Evolutionary conservation across 2,888 invertebrate genomes (phyloP).

Genomic region (Copidosoma aretas): DNA sequence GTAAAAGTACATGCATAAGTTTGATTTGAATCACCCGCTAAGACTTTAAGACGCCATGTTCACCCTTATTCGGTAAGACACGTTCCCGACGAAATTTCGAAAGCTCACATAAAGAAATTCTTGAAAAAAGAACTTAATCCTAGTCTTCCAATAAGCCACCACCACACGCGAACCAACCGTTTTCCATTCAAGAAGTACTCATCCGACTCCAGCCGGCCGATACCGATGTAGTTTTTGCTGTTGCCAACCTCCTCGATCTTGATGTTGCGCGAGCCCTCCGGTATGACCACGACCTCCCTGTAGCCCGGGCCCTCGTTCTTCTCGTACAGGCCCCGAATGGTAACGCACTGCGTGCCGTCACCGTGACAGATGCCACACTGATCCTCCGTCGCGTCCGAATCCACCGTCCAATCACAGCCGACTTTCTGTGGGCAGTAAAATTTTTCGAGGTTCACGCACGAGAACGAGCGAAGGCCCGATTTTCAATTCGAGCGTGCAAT

Average conservation of each 20-base stretch:
- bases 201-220: slow-evolving; percentile 63
- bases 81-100: too few relatives aligned
- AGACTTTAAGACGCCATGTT: too few relatives aligned
- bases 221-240: slow-evolving; percentile 64
- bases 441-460: not conserved
- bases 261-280: slow-evolving; percentile 69
- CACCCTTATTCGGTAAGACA: too few relatives aligned
- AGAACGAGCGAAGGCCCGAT: not conserved
- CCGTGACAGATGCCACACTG: slow-evolving; percentile 74
- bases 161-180: slow-evolving; percentile 67
- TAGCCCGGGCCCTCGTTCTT: slow-evolving; percentile 65
- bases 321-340: slow-evolving; percentile 66
- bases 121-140: too few relatives aligned
- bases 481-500: too few relatives aligned
- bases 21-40: too few relatives aligned
- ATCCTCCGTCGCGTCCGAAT: slow-evolving; percentile 72
- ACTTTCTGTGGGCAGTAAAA: slow-evolving; percentile 64
- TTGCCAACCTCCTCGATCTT: slow-evolving; percentile 66
- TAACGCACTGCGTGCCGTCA: slow-evolving; percentile 71
- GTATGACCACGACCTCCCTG: slow-evolving; percentile 68
- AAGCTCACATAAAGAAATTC: too few relatives aligned
- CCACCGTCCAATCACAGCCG: slow-evolving; percentile 72
- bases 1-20: too few relatives aligned
- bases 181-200: slow-evolving; percentile 70
- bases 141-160: too few relatives aligned